Percentiles rank a stretch among this genome's conserved stretches.
These are phyloP conservation scores for Pristionchus arcanus DNA, from an alignment of 2,888 invertebrate species.

Conservation along the genomic window DNA sequence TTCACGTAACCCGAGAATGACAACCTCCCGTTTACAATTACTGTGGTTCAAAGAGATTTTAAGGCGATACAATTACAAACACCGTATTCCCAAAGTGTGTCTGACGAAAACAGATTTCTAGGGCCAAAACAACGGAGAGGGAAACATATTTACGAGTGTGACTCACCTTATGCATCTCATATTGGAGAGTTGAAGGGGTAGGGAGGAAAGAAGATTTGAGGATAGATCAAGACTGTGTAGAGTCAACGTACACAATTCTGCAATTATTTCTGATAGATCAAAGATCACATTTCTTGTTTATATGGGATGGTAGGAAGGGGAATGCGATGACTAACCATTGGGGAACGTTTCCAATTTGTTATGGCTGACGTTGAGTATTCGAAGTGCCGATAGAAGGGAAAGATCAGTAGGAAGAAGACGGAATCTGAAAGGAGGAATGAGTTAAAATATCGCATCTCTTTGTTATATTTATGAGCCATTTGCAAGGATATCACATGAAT, in stretches of 20 bases:
- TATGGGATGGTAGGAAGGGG: background rate
- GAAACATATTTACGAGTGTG: background rate
- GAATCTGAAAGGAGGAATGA: background rate
- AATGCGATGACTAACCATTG: conserved; percentile 5
- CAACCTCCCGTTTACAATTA: background rate
- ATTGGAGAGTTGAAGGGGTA: conserved; percentile 16
- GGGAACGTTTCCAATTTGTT: conserved; percentile 48
- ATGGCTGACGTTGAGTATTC: conserved; percentile 54
- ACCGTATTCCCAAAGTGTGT: background rate
- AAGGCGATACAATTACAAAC: background rate
- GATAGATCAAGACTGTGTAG: conserved; percentile 48
- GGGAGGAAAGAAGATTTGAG: conserved; percentile 2
- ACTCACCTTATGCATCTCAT: conserved; percentile 46
- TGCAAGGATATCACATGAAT: background rate
- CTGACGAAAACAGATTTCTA: background rate
- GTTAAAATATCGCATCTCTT: background rate
- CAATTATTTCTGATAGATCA: background rate
- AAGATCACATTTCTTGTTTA: background rate
- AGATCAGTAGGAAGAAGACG: conserved; percentile 45
- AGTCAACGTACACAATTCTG: conserved; percentile 46
- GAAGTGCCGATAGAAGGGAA: conserved; percentile 35
- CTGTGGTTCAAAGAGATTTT: background rate
- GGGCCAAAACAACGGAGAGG: background rate
- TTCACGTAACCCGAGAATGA: background rate
- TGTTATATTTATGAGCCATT: background rate